These are phyloP conservation scores for Drosophila austrosaltans DNA, from an alignment of 2,888 invertebrate species.

Conservation along the genomic window DNA sequence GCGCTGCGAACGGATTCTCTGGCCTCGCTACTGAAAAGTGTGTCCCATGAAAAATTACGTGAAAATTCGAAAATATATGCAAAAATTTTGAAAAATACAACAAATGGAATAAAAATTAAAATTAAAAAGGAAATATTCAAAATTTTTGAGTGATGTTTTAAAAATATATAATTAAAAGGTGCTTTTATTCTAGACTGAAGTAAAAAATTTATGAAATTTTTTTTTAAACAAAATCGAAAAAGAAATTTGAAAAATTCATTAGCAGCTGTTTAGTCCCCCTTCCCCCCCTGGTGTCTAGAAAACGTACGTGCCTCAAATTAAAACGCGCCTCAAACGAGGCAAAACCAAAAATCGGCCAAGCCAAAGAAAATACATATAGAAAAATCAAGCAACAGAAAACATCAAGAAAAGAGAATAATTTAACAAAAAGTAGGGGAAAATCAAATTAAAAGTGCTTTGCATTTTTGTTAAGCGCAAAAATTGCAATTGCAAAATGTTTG, in stretches of 20 bases:
- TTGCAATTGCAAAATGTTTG: slow-evolving; percentile 41
- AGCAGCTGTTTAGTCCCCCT: neutral
- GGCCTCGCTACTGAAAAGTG: slow-evolving; percentile 61
- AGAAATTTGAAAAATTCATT: slow-evolving; percentile 26
- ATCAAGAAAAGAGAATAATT: slow-evolving; percentile 35
- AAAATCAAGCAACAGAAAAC: slow-evolving; percentile 39
- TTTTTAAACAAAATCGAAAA: neutral
- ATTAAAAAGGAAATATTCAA: slow-evolving; percentile 20
- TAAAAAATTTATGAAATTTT: slow-evolving; percentile 21
- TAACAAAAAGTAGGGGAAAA: slow-evolving; percentile 9
- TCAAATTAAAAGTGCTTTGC: slow-evolving; percentile 35
- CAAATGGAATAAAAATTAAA: neutral
- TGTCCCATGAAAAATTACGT: slow-evolving; percentile 63
- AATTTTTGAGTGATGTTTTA: slow-evolving; percentile 40
- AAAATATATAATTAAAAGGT: slow-evolving; percentile 15
- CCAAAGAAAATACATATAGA: slow-evolving; percentile 41
- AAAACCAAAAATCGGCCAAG: slow-evolving; percentile 61
- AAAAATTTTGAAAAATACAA: slow-evolving; percentile 7
- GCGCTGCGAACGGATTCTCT: slow-evolving; percentile 71
- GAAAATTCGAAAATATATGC: slow-evolving; percentile 27
- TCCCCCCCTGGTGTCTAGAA: slow-evolving; percentile 17
- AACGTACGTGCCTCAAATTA: slow-evolving; percentile 73
- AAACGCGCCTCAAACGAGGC: slow-evolving; percentile 74
- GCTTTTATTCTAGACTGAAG: slow-evolving; percentile 42
- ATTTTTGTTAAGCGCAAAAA: neutral